Conservation (phyloP, 2,797 vertebrate genomes). For the Trichosurus vulpecula region DNA sequence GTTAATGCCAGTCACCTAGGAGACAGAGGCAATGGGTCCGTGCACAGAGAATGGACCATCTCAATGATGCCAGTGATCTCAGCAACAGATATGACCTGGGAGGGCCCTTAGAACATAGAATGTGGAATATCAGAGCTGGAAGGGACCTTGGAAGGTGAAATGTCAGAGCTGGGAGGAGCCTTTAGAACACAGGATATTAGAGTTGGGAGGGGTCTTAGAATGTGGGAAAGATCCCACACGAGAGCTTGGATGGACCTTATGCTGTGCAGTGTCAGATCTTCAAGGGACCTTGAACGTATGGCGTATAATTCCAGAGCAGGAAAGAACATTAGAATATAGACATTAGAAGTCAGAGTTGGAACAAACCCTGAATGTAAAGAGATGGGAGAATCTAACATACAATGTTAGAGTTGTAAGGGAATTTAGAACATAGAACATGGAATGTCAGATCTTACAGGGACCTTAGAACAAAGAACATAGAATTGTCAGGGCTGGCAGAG, state of each 20-base stretch:
- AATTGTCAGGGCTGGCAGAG: too few species aligned
- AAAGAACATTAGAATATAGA: neutral
- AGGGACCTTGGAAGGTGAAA: neutral
- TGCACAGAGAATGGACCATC: neutral
- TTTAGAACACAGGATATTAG: neutral
- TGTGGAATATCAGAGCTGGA: neutral
- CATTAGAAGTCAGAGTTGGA: neutral
- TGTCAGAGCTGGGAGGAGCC: neutral
- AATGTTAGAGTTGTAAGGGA: neutral
- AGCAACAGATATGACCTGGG: neutral
- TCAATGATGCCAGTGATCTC: neutral
- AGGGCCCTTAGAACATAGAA: neutral
- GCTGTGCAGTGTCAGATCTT: neutral
- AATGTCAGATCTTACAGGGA: neutral
- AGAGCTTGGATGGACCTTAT: neutral
- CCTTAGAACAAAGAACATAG: neutral
- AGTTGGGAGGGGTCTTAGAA: too few species aligned
- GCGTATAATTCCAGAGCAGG: neutral
- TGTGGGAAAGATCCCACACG: neutral
- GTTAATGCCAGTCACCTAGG: neutral
- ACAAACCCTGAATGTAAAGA: neutral
- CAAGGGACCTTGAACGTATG: neutral
- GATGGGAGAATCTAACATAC: neutral
- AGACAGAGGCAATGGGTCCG: neutral
- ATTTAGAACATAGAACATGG: neutral